These are phyloP conservation scores for Sarcophaga variegata DNA, from an alignment of 2,888 invertebrate genomes.

Conservation along the genomic window DNA sequence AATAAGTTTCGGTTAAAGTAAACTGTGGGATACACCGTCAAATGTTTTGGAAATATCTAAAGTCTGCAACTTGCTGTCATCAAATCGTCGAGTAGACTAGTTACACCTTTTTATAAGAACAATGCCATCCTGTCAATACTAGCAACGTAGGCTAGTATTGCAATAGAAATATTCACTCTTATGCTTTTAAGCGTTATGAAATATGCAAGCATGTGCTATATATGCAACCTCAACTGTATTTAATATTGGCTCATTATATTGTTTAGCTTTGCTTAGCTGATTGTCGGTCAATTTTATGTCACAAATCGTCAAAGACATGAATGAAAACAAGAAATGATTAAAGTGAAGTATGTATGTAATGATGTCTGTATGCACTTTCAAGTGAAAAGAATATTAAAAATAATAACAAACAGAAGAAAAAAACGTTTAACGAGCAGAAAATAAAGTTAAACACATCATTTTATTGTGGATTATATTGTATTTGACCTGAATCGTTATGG, in stretches of 20 bases:
- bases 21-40: too few relatives aligned
- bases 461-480: conserved; percentile 29
- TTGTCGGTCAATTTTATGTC: conserved; percentile 56
- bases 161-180: neutral
- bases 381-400: conserved; percentile 1
- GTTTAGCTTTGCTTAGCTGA: conserved; percentile 13
- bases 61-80: too few relatives aligned
- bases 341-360: neutral
- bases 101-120: too few relatives aligned
- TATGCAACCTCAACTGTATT: neutral
- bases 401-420: neutral
- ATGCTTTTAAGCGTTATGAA: neutral
- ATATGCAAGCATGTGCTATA: neutral
- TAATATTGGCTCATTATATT: conserved; percentile 15
- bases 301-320: conserved; percentile 36
- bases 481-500: conserved; percentile 51
- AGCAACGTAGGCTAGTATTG: neutral
- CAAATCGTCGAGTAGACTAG: too few relatives aligned
- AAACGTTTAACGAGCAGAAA: neutral
- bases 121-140: too few relatives aligned
- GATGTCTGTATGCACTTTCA: conserved; percentile 15
- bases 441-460: conserved; percentile 31
- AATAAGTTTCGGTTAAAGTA: too few relatives aligned
- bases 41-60: too few relatives aligned
- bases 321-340: neutral